Evolutionary conservation across 2,113 vertebrate species (phyloP).

Genomic region (Datnioides undecimradiatus): DNA sequence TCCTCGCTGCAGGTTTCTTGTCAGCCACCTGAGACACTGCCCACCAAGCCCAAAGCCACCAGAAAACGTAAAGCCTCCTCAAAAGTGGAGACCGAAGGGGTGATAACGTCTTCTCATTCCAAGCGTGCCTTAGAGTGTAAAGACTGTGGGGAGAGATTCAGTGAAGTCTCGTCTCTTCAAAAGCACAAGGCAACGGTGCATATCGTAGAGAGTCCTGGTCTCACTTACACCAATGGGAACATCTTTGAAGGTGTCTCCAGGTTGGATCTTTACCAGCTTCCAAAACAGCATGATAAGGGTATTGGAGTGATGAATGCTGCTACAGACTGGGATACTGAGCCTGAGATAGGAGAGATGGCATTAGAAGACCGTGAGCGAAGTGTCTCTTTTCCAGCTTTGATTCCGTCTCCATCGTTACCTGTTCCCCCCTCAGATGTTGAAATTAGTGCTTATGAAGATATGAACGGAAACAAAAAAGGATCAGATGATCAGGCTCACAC

Average conservation of each 20-base stretch:
- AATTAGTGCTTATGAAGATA: conserved; percentile 42
- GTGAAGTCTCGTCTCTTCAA: conserved; percentile 81
- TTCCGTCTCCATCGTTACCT: conserved; percentile 82
- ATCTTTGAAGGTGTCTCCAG: conserved; percentile 73
- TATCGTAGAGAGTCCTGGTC: conserved; percentile 72
- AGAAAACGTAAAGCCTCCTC: conserved; percentile 82
- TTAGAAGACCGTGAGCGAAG: conserved; percentile 70
- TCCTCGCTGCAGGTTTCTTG: conserved; percentile 49
- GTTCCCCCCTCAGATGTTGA: conserved; percentile 60
- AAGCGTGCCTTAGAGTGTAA: conserved; percentile 80
- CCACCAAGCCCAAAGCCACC: conserved; percentile 72
- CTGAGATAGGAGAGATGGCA: conserved; percentile 74
- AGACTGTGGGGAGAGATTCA: conserved; percentile 81
- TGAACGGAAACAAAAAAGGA: conserved; percentile 14
- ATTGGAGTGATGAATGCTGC: conserved; percentile 64
- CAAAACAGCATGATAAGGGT: conserved; percentile 42
- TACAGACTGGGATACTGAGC: conserved; percentile 83
- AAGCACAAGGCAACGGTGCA: conserved; percentile 80
- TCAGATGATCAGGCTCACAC: neutral
- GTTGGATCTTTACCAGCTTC: conserved; percentile 65
- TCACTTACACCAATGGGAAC: conserved; percentile 76
- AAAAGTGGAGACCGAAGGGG: conserved; percentile 79
- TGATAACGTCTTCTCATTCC: conserved; percentile 75
- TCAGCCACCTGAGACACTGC: conserved; percentile 36
- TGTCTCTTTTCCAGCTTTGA: conserved; percentile 84